Conservation (phyloP, 2,888 invertebrate species). For the Rotaria macrura region DNA sequence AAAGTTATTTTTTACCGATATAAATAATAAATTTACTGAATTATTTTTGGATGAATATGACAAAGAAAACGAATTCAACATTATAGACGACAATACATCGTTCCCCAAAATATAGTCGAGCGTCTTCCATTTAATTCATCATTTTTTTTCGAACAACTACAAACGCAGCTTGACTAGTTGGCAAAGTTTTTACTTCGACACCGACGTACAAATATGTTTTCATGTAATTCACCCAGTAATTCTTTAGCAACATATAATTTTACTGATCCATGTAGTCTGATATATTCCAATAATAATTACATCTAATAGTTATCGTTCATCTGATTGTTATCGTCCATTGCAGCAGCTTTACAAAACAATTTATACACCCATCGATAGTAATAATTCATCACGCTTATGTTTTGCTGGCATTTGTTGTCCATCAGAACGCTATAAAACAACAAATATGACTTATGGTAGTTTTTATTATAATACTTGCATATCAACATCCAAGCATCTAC, state of each 20-base stretch:
- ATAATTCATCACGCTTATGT: not conserved
- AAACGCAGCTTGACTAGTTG: not conserved
- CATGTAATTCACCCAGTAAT: not conserved
- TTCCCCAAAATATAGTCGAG: not conserved
- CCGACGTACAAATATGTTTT: not conserved
- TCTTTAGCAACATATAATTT: not conserved
- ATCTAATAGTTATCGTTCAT: not conserved
- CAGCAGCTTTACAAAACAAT: not conserved
- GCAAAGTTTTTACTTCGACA: not conserved
- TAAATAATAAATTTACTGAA: too few species aligned
- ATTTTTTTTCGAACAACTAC: not conserved
- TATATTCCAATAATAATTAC: too few species aligned
- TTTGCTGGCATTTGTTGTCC: not conserved
- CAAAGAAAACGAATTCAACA: too few species aligned
- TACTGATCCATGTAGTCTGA: too few species aligned
- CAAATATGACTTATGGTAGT: not conserved
- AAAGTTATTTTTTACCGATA: too few species aligned
- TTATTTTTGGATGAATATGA: too few species aligned
- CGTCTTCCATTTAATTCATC: not conserved
- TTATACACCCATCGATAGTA: not conserved
- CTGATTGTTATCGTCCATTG: not conserved
- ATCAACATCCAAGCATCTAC: too few species aligned
- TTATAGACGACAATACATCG: too few species aligned
- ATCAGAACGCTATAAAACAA: not conserved
- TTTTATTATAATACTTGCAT: not conserved